phyloP scores from a whole-genome alignment of 2,797 vertebrate species.

The Coilia nasus region DNA sequence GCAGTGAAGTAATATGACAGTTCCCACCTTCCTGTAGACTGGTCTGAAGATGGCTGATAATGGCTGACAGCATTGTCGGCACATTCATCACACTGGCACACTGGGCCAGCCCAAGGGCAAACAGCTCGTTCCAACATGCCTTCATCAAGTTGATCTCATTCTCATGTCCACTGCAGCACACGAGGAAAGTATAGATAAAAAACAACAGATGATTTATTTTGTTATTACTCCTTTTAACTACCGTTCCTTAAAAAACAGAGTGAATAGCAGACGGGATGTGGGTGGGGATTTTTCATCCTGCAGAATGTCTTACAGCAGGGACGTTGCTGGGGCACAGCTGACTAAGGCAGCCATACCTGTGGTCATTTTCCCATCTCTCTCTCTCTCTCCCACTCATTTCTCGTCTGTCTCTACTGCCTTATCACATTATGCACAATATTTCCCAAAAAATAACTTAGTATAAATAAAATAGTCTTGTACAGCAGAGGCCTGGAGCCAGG shows the following conservation, averaged over 20 bases:
- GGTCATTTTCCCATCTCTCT: no score
- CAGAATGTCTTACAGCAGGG: no score
- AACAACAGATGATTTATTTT: background rate
- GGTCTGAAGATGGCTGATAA: constrained; percentile 94
- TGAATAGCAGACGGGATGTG: no score
- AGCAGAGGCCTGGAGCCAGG: background rate
- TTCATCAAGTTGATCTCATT: constrained; percentile 97
- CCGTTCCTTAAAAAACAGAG: no score
- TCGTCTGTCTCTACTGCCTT: no score
- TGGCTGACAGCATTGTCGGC: constrained; percentile 92
- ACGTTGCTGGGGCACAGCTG: no score
- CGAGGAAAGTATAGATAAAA: no score
- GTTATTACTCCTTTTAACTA: background rate
- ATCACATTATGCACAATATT: no score
- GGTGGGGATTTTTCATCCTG: no score
- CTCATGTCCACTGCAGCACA: constrained; percentile 75
- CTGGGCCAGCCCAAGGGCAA: constrained; percentile 95
- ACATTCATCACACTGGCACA: constrained; percentile 98
- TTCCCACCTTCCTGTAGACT: constrained; percentile 92
- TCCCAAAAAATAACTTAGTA: no score
- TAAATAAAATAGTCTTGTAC: background rate
- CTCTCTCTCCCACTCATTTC: no score
- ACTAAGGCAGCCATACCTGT: no score
- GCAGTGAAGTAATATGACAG: background rate
- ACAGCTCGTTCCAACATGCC: constrained; percentile 98